Evolutionary conservation across 2,888 invertebrate genomes (phyloP).

Genomic region (Cancer borealis): DNA sequence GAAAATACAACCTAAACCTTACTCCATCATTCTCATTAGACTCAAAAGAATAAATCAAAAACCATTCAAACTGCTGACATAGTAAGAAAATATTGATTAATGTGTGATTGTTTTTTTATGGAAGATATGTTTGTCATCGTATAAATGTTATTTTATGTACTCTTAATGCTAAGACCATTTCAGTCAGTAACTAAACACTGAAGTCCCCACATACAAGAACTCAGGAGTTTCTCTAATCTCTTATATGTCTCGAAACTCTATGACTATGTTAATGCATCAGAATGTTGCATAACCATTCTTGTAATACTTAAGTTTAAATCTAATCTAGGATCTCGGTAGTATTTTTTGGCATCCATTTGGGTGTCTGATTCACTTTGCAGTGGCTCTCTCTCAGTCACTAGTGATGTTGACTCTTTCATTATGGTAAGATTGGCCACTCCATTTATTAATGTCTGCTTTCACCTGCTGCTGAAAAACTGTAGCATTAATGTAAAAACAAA

Average conservation of each 20-base stretch:
- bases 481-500: conserved; percentile 15
- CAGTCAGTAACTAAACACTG: conserved; percentile 58
- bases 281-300: conserved; percentile 65
- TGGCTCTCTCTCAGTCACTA: conserved; percentile 27
- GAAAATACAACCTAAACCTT: too few species aligned
- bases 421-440: conserved; percentile 44
- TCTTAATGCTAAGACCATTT: not conserved
- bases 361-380: conserved; percentile 59
- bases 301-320: conserved; percentile 52
- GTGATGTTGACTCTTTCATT: conserved; percentile 49
- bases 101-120: not conserved
- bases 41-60: too few species aligned
- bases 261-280: conserved; percentile 59
- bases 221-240: conserved; percentile 66
- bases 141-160: not conserved
- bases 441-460: conserved; percentile 22
- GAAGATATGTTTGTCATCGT: not conserved
- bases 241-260: conserved; percentile 62
- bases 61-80: too few species aligned
- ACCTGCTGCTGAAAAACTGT: conserved; percentile 12
- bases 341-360: conserved; percentile 50
- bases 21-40: too few species aligned
- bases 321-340: conserved; percentile 67
- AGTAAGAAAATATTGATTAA: not conserved
- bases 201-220: conserved; percentile 67